These are phyloP conservation scores for Cyanoramphus novaezelandiae DNA, from an alignment of 2,113 vertebrate genomes.

Conservation along the genomic window DNA sequence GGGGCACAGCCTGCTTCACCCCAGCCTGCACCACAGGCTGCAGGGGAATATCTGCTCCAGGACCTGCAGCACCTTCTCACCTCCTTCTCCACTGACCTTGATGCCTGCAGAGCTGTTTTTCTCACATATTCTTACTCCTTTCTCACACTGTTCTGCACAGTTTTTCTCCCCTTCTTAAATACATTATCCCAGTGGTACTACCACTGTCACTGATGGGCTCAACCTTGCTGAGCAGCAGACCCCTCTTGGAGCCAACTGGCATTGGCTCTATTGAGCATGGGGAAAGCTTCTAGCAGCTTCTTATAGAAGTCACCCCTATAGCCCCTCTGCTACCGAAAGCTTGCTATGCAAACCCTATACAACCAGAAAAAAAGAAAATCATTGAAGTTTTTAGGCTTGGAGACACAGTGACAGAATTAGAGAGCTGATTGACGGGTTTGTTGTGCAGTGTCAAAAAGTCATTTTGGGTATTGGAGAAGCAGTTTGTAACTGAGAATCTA, in stretches of 20 bases:
- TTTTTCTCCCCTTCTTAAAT: not conserved
- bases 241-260: not conserved
- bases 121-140: not conserved
- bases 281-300: not conserved
- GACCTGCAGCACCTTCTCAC: not conserved
- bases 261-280: not conserved
- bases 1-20: not conserved
- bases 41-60: not conserved
- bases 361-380: not conserved
- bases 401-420: not conserved
- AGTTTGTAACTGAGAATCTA: not conserved
- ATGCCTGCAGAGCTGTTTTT: not conserved
- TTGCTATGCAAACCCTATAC: not conserved
- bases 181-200: not conserved
- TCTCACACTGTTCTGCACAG: not conserved
- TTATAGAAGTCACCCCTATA: not conserved
- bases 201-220: not conserved
- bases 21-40: not conserved
- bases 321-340: not conserved
- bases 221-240: rapidly evolving
- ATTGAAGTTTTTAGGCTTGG: not conserved
- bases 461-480: not conserved
- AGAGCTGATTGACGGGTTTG: not conserved
- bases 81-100: not conserved
- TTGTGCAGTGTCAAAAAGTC: constrained; percentile 4